Conservation (phyloP, 2,113 vertebrate genomes). For the Sinocyclocheilus anshuiensis region DNA sequence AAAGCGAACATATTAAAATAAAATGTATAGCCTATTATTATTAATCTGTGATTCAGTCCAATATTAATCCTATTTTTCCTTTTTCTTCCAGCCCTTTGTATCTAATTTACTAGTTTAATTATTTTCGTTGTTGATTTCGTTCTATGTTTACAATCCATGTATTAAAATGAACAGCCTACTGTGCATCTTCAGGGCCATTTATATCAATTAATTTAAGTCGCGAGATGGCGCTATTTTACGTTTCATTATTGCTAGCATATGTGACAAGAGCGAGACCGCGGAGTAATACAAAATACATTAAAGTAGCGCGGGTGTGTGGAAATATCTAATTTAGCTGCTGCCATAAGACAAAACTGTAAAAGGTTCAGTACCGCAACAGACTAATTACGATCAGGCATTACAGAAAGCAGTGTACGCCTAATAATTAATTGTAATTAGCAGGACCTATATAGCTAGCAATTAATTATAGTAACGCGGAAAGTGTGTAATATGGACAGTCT, state of each 20-base stretch:
- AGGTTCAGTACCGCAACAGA: background rate
- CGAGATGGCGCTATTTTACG: background rate
- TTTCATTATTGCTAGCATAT: background rate
- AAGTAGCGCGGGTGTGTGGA: background rate
- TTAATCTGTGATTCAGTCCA: background rate
- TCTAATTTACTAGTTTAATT: background rate
- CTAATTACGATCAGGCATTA: background rate
- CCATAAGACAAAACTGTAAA: background rate
- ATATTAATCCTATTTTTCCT: background rate
- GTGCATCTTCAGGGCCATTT: background rate
- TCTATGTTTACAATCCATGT: background rate
- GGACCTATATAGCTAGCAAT: background rate
- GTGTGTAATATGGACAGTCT: background rate
- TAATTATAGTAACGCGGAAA: background rate
- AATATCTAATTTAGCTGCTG: background rate
- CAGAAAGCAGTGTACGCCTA: background rate
- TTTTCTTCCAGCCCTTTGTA: background rate
- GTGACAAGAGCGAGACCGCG: background rate
- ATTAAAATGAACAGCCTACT: background rate
- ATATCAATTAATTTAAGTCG: background rate
- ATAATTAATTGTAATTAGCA: background rate
- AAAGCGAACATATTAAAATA: background rate
- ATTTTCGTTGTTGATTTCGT: background rate
- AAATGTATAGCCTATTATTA: background rate
- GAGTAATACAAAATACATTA: background rate